Base-by-base conservation (phyloP, 1,140 invertebrate species). In the Aricia agestis region DNA sequence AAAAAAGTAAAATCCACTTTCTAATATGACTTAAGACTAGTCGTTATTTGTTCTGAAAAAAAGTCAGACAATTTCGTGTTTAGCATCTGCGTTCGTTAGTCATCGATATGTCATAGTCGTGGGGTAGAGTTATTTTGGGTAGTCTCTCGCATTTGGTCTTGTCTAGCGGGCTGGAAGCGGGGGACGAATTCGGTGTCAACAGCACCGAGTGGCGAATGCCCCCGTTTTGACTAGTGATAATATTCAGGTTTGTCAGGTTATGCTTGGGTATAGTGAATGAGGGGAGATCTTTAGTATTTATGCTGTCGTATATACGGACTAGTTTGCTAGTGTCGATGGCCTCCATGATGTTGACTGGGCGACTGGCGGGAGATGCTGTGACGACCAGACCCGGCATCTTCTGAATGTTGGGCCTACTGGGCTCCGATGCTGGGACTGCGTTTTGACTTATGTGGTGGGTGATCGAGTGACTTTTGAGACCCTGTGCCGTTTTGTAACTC, bases 401-500 rank as follows among this genome's bases (percentile, higher is more conserved):
- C n/a, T 69, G 59, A 17, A 71, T 31, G 73, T 70, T 58, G 18
- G 59, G 31, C 66, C 71, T 32, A n/a, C 66, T 42, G 70, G 15
- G 1, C 13, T 78, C 72, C 13, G 77, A 61, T 0, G 76, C 41
- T 7, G 77, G 72, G 1, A 76, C 61, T 7, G 76, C 72, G 1
- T 75, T 63, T 9, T 65, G 63, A 59, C 77, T 76, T 9, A 92
- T 93, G 84, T 95, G 95, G 75, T 94, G 93, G 2, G 92, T 78
- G 65, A 93, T 85, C 5, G 93, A 93, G 81, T 97, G 96, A 77
- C 93, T 95, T 79, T 95, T 95, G 75, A 97, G 90, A 41, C 95
- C 95, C 86, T 96, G 94, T 13, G 93, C 91, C 65, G 96, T 96
- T 84, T 95, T 96, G 90, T 97, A 97, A 83, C 94, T 96, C 92